Evolutionary conservation across 1,140 invertebrate genomes (phyloP).

Genomic region (Achroia grisella): DNA sequence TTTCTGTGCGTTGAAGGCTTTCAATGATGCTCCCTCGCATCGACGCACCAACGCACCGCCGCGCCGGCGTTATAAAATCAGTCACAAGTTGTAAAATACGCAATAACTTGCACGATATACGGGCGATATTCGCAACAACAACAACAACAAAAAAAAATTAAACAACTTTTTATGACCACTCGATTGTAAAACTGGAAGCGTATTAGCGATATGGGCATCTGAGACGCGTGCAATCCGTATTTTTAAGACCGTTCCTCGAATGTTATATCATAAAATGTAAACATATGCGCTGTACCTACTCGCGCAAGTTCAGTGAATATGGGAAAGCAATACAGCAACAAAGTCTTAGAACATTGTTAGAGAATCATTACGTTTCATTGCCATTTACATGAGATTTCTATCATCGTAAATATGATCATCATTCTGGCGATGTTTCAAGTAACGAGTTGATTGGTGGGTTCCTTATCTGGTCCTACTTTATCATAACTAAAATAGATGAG

Average conservation of each 20-base stretch:
- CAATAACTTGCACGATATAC: constrained; percentile 60
- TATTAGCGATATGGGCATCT: constrained; percentile 43
- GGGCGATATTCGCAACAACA: constrained; percentile 39
- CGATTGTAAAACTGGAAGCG: constrained; percentile 60
- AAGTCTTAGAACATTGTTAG: constrained; percentile 1
- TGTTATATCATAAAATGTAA: constrained; percentile 40
- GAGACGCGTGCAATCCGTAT: constrained; percentile 32
- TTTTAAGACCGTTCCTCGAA: constrained; percentile 39
- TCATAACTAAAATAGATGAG: too few species aligned
- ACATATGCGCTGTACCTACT: constrained; percentile 8
- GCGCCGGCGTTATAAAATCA: constrained; percentile 53
- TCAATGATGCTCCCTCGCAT: neutral
- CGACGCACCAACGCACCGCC: constrained; percentile 18
- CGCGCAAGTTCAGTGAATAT: neutral
- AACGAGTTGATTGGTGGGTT: too few species aligned
- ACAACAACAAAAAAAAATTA: constrained; percentile 31
- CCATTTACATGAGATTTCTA: too few species aligned
- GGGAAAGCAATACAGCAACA: neutral
- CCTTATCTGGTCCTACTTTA: too few species aligned
- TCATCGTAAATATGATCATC: too few species aligned
- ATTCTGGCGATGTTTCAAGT: too few species aligned
- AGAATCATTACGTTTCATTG: neutral
- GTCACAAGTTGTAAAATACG: constrained; percentile 58
- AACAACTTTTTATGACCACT: constrained; percentile 47
- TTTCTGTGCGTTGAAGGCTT: neutral